A percentile compares a stretch with the other conserved stretches of the same genome.
These are phyloP conservation scores for Eurystomus gularis DNA, from an alignment of 2,113 vertebrate genomes.

Conservation along the genomic window DNA sequence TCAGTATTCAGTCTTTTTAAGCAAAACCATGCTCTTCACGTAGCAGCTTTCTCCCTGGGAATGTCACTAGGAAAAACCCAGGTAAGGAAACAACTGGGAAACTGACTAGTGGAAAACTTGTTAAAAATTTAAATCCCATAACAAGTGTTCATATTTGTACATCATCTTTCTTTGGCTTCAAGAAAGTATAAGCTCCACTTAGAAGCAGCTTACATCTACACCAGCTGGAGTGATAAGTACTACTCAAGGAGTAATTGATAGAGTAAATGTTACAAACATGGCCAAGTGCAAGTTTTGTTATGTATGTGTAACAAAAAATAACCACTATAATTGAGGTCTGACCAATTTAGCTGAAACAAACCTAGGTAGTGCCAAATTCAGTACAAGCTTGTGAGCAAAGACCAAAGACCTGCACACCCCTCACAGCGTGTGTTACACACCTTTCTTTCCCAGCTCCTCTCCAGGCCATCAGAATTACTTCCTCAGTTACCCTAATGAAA, in stretches of 20 bases:
- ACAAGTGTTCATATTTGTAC: not conserved
- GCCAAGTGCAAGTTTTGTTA: not conserved
- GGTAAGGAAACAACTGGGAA: not conserved
- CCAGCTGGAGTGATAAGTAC: not conserved
- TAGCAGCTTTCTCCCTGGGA: not conserved
- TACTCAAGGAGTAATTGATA: not conserved
- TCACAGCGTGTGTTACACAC: accelerated
- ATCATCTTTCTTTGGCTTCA: not conserved
- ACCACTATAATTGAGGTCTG: not conserved
- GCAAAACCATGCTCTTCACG: not conserved
- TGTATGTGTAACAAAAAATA: not conserved
- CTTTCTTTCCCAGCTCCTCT: not conserved
- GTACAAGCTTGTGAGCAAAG: not conserved
- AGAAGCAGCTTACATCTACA: not conserved
- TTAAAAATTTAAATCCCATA: not conserved
- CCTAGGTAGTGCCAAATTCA: not conserved
- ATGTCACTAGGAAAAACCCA: not conserved
- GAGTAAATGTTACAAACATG: not conserved
- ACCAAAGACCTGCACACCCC: not conserved
- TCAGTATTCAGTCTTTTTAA: not conserved
- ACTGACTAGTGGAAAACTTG: not conserved
- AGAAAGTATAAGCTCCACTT: not conserved
- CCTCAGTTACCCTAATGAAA: not conserved
- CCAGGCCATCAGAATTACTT: not conserved
- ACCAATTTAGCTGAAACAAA: not conserved